Conservation (phyloP, 2,888 invertebrate genomes). For the Stenichneumon culpator region DNA sequence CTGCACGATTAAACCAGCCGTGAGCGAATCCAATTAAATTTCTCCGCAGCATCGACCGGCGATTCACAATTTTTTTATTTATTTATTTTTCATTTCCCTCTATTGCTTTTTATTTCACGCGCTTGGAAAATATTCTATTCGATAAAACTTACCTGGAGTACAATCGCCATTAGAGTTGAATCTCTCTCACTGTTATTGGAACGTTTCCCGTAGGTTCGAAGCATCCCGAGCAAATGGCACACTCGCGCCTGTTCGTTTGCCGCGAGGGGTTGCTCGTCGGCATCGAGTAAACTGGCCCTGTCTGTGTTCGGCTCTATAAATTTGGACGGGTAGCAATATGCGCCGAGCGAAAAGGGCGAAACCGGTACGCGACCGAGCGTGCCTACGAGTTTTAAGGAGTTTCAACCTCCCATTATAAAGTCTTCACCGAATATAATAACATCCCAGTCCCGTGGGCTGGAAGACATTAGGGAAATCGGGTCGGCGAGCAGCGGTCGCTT, state of each 20-base stretch:
- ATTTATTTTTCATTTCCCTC: constrained; percentile 18
- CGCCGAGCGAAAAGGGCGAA: constrained; percentile 45
- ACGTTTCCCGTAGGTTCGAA: neutral
- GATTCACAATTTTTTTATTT: constrained; percentile 14
- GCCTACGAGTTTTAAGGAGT: constrained; percentile 83
- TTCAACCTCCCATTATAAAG: constrained; percentile 84
- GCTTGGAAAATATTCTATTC: constrained; percentile 9
- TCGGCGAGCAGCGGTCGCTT: constrained; percentile 35
- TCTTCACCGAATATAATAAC: constrained; percentile 84
- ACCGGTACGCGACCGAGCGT: constrained; percentile 53
- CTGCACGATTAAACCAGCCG: constrained; percentile 66
- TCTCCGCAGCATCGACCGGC: constrained; percentile 38
- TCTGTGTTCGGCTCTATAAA: constrained; percentile 60
- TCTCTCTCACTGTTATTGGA: neutral
- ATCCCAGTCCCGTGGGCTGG: constrained; percentile 79
- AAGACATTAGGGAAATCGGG: constrained; percentile 84
- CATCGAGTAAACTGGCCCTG: constrained; percentile 20
- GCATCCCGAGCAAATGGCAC: constrained; percentile 6
- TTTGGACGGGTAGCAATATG: constrained; percentile 66
- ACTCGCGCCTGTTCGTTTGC: neutral
- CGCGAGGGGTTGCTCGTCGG: constrained; percentile 5
- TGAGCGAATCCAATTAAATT: constrained; percentile 69
- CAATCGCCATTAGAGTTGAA: neutral
- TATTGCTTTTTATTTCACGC: neutral
- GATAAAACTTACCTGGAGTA: constrained; percentile 7